A percentile compares a stretch with the other conserved stretches of the same genome.
Evolutionary conservation across 2,113 vertebrate species (phyloP).

Genomic region (Bombycilla garrulus): DNA sequence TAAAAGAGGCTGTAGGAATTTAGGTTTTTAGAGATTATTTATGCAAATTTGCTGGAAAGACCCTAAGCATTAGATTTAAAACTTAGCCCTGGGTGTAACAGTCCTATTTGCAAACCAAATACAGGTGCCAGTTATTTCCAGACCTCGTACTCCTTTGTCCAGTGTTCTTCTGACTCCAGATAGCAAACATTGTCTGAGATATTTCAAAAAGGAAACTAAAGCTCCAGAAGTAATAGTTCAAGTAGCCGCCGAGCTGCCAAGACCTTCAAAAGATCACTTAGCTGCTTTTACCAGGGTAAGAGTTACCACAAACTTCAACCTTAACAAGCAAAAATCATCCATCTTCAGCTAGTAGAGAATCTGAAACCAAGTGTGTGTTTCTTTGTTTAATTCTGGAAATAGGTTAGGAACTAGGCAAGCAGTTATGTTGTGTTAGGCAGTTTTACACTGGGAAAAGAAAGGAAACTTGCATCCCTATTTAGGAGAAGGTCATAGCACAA

Average conservation of each 20-base stretch:
- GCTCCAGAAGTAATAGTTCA: not conserved
- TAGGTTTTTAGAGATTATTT: not conserved
- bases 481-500: not conserved
- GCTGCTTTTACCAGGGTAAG: not conserved
- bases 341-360: not conserved
- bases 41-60: not conserved
- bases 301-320: not conserved
- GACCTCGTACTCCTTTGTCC: not conserved
- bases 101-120: not conserved
- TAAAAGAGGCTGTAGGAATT: not conserved
- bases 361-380: not conserved
- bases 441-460: not conserved
- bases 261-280: not conserved
- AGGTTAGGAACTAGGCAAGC: not conserved
- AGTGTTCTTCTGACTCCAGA: not conserved
- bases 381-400: not conserved
- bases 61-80: not conserved
- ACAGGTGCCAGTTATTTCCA: not conserved
- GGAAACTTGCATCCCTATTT: not conserved
- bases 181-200: not conserved
- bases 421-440: not conserved
- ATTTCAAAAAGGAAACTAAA: not conserved
- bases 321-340: not conserved
- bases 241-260: not conserved
- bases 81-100: not conserved